Conservation (phyloP, 2,797 vertebrate species). For the Okamejei kenojei region DNA sequence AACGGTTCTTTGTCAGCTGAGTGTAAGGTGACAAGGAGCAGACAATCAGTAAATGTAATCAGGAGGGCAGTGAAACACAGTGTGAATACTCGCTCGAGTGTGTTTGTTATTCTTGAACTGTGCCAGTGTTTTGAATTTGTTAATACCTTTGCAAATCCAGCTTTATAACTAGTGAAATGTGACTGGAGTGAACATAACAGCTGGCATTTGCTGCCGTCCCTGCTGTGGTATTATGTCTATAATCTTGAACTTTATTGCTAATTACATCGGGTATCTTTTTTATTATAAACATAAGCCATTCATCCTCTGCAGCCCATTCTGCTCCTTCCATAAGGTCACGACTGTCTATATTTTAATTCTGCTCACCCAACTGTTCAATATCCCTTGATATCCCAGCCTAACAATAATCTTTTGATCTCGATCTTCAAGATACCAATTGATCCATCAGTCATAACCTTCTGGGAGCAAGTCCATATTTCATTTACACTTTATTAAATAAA, state of each 20-base stretch:
- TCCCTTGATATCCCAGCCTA: neutral
- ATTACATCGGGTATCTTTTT: neutral
- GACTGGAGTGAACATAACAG: neutral
- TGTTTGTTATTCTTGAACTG: constrained; percentile 9
- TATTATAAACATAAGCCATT: neutral
- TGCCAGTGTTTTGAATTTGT: constrained; percentile 9
- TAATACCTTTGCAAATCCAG: constrained; percentile 15
- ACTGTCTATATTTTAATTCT: neutral
- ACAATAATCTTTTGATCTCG: neutral
- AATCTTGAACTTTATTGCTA: neutral
- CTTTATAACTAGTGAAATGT: constrained; percentile 5
- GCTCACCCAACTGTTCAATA: neutral
- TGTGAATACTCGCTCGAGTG: neutral
- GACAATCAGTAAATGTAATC: too few relatives aligned
- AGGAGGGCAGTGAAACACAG: too few relatives aligned
- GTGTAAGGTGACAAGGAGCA: too few relatives aligned
- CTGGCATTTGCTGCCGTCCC: neutral
- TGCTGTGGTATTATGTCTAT: neutral
- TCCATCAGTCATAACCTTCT: neutral
- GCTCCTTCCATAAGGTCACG: neutral
- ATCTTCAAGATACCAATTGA: neutral
- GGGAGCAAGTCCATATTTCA: neutral
- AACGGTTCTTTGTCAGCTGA: too few relatives aligned
- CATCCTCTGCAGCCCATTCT: neutral
- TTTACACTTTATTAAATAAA: neutral